Base-by-base conservation (phyloP, 2,888 invertebrate genomes). In the Brassicogethes aeneus region DNA sequence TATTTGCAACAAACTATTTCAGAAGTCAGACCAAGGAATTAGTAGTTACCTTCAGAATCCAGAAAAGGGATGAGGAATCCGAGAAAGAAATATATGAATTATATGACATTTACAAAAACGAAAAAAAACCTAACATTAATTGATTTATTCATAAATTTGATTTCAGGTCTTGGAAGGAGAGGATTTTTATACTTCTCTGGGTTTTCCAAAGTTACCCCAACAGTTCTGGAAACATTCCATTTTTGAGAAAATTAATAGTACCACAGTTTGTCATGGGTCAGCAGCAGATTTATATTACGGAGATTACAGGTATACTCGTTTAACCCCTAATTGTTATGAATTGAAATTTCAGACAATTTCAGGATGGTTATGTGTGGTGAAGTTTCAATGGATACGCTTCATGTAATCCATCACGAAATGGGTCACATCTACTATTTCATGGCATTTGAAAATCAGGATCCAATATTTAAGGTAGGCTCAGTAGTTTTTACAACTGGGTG, bases 381-480 rank as follows among this genome's bases (percentile, higher is more conserved):
- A 14, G 66, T 70, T 1, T 71, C 70, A 1, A 71, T 75, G 55
- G 74, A 80, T 49, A 80, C 82, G 56, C 75, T 84, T 36, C 75
- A 78, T 46, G 77, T 80, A 0, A 68, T 83, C 1, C 77, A 82
- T 52, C 85, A 85, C 59, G 85, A 85, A 60, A 74, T 85, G 69
- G 85, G 85, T 0, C 85, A 85, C 50, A 74, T 85, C 23, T 75
- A 83, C 36, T 85, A 85, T 55, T 84, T 76, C 52, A 80, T 82
- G 77, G 77, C 81, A 0, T 82, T 82, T 51, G 61, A 72, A 36
- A 59, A 76, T 36, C 79, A 80, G 56, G 79, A 82, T 0, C 66
- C 75, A 1, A 59, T 82, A 41, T 82, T 79, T 55, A 72, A 77
- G 64, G 82, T 81, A 65, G 67, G 65, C 13, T 8, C 14, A 23